Evolutionary conservation across 2,888 invertebrate species (phyloP).

Genomic region (Campoplex nolae): DNA sequence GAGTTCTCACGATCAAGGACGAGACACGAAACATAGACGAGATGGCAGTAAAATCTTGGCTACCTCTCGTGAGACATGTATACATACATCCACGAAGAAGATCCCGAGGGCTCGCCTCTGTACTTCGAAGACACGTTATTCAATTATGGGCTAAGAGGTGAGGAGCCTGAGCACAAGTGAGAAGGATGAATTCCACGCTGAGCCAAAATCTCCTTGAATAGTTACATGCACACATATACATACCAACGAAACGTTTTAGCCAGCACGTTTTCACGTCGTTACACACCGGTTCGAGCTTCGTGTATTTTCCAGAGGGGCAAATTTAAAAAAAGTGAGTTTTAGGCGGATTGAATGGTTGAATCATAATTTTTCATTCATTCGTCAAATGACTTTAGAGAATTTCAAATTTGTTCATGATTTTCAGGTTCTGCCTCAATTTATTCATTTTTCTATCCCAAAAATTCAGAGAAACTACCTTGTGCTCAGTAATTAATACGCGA

Average conservation of each 20-base stretch:
- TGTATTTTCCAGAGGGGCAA: too few species aligned
- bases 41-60: constrained; percentile 70
- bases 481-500: too few species aligned
- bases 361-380: too few species aligned
- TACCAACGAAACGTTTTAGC: background rate
- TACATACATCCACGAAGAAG: constrained; percentile 71
- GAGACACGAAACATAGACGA: constrained; percentile 71
- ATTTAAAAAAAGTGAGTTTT: too few species aligned
- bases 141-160: constrained; percentile 80
- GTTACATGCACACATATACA: background rate
- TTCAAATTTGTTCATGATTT: too few species aligned
- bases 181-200: constrained; percentile 69
- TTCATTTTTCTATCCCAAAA: too few species aligned
- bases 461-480: too few species aligned
- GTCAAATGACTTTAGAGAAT: too few species aligned
- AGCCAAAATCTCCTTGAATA: constrained; percentile 37
- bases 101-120: constrained; percentile 70
- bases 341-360: too few species aligned
- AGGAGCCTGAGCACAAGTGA: constrained; percentile 70
- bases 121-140: constrained; percentile 80
- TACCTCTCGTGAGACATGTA: constrained; percentile 55
- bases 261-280: too few species aligned
- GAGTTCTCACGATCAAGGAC: constrained; percentile 55
- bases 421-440: too few species aligned
- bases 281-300: too few species aligned